Conservation (phyloP, 2,113 vertebrate genomes). For the Misgurnus anguillicaudatus region DNA sequence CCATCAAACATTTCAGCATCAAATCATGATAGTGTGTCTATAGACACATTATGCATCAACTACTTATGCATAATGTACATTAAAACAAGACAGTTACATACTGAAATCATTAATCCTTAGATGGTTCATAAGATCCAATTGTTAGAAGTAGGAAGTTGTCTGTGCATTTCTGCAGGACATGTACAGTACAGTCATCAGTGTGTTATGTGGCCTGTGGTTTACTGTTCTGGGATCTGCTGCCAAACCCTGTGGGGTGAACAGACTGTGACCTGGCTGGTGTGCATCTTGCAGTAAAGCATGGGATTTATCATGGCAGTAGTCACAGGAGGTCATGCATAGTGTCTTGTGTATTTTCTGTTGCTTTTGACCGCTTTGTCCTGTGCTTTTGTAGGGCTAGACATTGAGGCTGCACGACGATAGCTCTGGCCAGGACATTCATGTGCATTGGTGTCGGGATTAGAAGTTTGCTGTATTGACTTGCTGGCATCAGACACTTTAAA, state of each 20-base stretch:
- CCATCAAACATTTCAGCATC: no score
- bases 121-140: background rate
- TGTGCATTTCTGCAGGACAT: slow-evolving; percentile 20
- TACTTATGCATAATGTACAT: background rate
- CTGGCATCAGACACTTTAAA: slow-evolving; percentile 19
- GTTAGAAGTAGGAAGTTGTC: background rate
- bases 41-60: no score
- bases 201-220: background rate
- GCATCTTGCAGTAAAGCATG: slow-evolving; percentile 11
- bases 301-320: background rate
- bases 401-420: background rate
- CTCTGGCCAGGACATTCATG: background rate
- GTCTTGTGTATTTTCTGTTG: slow-evolving; percentile 1
- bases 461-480: background rate
- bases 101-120: no score
- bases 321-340: slow-evolving; percentile 15
- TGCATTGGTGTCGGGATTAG: background rate
- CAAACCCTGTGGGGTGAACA: slow-evolving; percentile 32
- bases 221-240: slow-evolving; percentile 6
- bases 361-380: background rate
- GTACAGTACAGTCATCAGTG: slow-evolving; percentile 3
- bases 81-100: background rate
- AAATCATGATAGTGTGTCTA: no score
- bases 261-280: slow-evolving; percentile 34
- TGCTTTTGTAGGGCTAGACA: background rate